phyloP scores from a whole-genome alignment of 2,888 invertebrate species.

The Trichogramma evanescens region DNA sequence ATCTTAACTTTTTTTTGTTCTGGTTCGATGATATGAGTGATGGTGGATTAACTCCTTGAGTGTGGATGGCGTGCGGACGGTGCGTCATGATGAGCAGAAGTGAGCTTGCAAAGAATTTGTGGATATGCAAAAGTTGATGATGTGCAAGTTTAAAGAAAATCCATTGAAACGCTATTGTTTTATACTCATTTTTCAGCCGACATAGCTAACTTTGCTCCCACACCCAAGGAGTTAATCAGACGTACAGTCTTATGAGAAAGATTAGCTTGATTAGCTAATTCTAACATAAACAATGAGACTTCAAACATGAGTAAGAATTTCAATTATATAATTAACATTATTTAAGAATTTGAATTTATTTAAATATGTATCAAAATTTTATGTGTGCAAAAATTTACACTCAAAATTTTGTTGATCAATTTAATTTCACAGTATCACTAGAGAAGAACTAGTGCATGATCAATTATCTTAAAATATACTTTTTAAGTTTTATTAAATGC shows the following conservation, averaged over 20 bases:
- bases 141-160: conserved; percentile 3
- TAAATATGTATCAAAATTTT: neutral
- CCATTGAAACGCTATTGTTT: conserved; percentile 16
- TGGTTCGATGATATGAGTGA: neutral
- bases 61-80: conserved; percentile 20
- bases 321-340: neutral
- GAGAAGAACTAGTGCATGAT: too few relatives aligned
- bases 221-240: conserved; percentile 24
- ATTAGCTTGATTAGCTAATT: conserved; percentile 18
- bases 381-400: too few relatives aligned
- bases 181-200: conserved; percentile 23
- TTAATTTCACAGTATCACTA: too few relatives aligned
- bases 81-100: conserved; percentile 21
- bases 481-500: too few relatives aligned
- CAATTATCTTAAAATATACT: too few relatives aligned
- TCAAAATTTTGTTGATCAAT: too few relatives aligned
- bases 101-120: conserved; percentile 21
- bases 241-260: conserved; percentile 18
- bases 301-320: conserved; percentile 19
- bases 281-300: conserved; percentile 18
- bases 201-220: conserved; percentile 25
- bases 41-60: conserved; percentile 22
- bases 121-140: conserved; percentile 19
- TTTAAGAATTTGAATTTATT: conserved; percentile 4
- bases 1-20: conserved; percentile 2